Conservation (phyloP, 2,797 vertebrate genomes). For the Cheirogaleus major region DNA sequence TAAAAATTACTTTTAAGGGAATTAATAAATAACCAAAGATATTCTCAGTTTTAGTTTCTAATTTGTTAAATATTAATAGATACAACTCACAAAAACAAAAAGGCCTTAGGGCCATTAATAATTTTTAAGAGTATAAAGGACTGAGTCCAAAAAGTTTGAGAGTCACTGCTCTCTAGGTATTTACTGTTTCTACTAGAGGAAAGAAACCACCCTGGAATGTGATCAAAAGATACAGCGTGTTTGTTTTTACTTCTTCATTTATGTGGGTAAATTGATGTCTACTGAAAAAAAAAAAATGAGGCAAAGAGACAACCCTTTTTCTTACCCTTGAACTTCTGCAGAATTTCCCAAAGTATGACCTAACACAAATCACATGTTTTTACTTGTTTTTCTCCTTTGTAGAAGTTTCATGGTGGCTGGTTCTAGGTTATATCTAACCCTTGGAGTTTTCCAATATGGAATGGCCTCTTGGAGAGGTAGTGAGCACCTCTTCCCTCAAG, state of each 20-base stretch:
- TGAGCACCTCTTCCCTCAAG: not conserved
- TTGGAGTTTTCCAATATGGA: not conserved
- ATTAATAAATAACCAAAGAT: not conserved
- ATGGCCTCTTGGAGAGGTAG: not conserved
- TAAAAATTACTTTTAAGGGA: not conserved
- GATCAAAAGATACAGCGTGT: not conserved
- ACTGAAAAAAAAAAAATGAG: not conserved
- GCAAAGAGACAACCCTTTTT: not conserved
- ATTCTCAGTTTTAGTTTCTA: not conserved
- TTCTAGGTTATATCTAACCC: not conserved
- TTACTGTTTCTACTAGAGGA: conserved; percentile 1
- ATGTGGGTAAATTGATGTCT: not conserved
- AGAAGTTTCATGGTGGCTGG: not conserved
- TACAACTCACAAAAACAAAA: not conserved
- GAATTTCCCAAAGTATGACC: not conserved
- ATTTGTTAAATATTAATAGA: not conserved
- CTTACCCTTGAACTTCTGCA: not conserved
- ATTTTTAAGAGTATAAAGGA: conserved; percentile 7
- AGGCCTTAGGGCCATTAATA: not conserved
- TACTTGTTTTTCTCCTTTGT: not conserved
- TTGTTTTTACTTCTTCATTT: not conserved
- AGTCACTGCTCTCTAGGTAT: not conserved
- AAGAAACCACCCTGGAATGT: not conserved
- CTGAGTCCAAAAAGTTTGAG: not conserved
- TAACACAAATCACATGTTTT: not conserved